These are phyloP conservation scores for Copidosoma aretas DNA, from an alignment of 2,888 invertebrate genomes.

Conservation along the genomic window DNA sequence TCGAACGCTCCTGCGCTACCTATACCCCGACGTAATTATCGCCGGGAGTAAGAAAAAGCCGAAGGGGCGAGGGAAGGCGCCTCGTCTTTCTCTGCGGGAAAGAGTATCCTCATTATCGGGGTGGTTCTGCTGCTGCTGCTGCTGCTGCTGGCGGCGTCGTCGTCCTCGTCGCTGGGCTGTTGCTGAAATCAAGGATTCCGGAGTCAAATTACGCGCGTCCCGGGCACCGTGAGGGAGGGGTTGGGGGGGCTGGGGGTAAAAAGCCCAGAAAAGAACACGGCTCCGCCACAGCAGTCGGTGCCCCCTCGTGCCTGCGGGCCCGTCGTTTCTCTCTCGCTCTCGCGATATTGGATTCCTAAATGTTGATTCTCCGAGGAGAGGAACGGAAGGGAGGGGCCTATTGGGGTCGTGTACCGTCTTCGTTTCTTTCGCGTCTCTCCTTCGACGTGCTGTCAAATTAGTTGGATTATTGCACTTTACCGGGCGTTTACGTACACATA, in stretches of 20 bases:
- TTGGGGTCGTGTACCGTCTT: neutral
- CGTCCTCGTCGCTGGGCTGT: no score
- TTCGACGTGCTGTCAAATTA: constrained; percentile 45
- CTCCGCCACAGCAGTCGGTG: no score
- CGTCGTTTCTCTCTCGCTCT: constrained; percentile 1
- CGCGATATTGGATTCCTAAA: constrained; percentile 56
- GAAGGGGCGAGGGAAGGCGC: neutral
- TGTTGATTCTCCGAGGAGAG: constrained; percentile 45
- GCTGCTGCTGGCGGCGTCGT: no score
- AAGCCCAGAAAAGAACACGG: constrained; percentile 13
- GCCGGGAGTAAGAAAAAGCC: neutral
- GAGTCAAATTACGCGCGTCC: constrained; percentile 53
- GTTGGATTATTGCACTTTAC: constrained; percentile 46
- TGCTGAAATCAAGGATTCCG: constrained; percentile 45
- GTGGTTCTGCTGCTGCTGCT: constrained; percentile 33
- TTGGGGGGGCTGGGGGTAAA: neutral
- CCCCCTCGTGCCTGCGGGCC: neutral
- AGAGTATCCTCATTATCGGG: constrained; percentile 50
- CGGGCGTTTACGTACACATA: constrained; percentile 16
- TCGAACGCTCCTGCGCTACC: constrained; percentile 14
- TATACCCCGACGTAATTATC: constrained; percentile 27
- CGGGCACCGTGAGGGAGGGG: neutral
- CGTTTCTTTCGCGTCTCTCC: constrained; percentile 26
- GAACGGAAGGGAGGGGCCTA: constrained; percentile 29
- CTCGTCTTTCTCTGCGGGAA: constrained; percentile 33